phyloP scores from a whole-genome alignment of 2,888 invertebrate genomes.

The Epistrophella euchroma region DNA sequence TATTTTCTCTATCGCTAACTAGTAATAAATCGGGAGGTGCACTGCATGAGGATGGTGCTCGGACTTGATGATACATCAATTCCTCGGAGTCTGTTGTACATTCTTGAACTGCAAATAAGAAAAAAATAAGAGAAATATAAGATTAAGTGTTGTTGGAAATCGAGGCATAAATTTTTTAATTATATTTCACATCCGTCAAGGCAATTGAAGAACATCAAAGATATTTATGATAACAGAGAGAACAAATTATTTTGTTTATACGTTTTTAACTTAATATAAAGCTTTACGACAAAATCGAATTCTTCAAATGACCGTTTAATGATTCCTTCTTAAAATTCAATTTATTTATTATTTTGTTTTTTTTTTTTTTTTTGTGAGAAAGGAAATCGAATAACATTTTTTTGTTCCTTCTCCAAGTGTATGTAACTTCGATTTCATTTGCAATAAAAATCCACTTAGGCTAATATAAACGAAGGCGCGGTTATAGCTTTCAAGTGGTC shows the following conservation, averaged over 20 bases:
- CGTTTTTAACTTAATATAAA: slow-evolving; percentile 3
- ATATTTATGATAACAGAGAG: neutral
- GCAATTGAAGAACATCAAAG: neutral
- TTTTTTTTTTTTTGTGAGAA: neutral
- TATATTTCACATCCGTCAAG: neutral
- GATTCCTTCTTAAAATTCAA: neutral
- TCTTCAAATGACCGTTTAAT: slow-evolving; percentile 31
- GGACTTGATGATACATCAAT: slow-evolving; percentile 86
- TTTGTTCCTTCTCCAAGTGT: slow-evolving; percentile 9
- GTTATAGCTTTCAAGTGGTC: slow-evolving; percentile 31
- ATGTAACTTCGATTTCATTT: slow-evolving; percentile 43
- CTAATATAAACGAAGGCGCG: slow-evolving; percentile 51
- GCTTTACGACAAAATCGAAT: slow-evolving; percentile 13
- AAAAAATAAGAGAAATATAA: slow-evolving; percentile 2
- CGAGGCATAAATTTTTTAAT: neutral
- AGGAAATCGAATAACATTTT: slow-evolving; percentile 19
- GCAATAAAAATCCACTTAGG: slow-evolving; percentile 70
- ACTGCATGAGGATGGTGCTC: slow-evolving; percentile 87
- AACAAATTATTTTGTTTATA: neutral
- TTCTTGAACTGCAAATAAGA: slow-evolving; percentile 86
- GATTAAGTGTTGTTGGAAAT: neutral
- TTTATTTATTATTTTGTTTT: neutral
- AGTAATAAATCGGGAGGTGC: slow-evolving; percentile 87
- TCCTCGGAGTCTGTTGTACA: slow-evolving; percentile 90
- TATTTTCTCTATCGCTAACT: slow-evolving; percentile 85